A percentile compares a stretch with the other conserved stretches of the same genome.
phyloP scores from a whole-genome alignment of 2,888 invertebrate species.

The Omphaloscelis lunosa region DNA sequence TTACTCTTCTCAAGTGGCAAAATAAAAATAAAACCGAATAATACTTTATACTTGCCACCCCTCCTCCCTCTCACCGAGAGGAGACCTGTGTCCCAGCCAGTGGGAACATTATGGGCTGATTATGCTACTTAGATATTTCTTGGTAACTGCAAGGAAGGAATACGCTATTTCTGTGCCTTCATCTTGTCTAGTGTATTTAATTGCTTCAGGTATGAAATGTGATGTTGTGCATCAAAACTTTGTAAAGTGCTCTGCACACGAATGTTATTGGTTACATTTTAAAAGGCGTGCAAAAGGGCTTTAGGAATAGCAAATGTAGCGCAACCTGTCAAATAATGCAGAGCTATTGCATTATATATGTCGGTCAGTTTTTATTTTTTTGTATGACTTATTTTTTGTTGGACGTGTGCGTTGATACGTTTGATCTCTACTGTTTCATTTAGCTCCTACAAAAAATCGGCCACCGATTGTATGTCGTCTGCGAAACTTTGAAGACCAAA shows the following conservation, averaged over 20 bases:
- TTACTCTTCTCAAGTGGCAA: conserved; percentile 51
- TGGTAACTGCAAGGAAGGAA: neutral
- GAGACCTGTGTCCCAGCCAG: too few species aligned
- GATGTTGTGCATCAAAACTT: neutral
- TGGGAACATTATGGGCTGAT: too few species aligned
- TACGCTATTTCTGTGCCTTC: neutral
- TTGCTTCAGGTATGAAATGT: neutral
- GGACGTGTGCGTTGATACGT: neutral
- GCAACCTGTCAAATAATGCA: neutral
- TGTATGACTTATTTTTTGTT: neutral
- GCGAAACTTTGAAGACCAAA: neutral
- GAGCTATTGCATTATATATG: neutral
- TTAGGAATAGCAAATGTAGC: neutral
- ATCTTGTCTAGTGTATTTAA: neutral
- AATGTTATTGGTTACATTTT: neutral
- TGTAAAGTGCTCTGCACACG: neutral
- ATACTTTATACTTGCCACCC: conserved; percentile 11
- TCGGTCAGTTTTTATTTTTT: neutral
- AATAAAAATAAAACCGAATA: conserved; percentile 48
- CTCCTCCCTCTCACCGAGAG: too few species aligned
- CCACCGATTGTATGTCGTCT: neutral
- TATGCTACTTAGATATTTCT: neutral
- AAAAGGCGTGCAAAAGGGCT: neutral
- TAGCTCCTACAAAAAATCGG: neutral
- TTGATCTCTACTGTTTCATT: neutral